A percentile compares a stretch with the other conserved stretches of the same genome.
These are phyloP conservation scores for Petrolisthes cinctipes DNA, from an alignment of 2,888 invertebrate genomes.

Conservation along the genomic window DNA sequence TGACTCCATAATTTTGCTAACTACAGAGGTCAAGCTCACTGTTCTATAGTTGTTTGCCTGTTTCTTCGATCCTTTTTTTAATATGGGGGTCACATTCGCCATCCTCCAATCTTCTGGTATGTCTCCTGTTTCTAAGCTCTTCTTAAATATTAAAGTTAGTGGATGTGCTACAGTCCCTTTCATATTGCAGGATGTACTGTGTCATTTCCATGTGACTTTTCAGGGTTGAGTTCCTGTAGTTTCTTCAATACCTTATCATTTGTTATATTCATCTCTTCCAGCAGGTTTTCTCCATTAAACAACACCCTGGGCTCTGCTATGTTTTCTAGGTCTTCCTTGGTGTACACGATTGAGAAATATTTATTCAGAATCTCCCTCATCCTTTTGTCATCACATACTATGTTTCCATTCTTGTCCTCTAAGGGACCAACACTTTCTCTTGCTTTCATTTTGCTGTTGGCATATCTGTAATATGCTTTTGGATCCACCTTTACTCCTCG, in stretches of 20 bases:
- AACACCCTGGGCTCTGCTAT: not conserved
- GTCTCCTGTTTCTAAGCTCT: slow-evolving; percentile 7
- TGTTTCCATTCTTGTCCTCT: slow-evolving; percentile 2
- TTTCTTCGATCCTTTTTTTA: slow-evolving; percentile 14
- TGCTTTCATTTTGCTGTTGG: not conserved
- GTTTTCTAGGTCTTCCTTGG: not conserved
- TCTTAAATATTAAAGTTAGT: slow-evolving; percentile 2
- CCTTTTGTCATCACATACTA: not conserved
- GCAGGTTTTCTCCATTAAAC: not conserved
- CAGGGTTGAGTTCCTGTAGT: too few species aligned
- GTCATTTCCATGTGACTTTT: not conserved
- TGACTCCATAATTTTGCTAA: not conserved
- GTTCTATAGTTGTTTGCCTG: not conserved
- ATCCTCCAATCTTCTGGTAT: slow-evolving; percentile 22
- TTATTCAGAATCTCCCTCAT: not conserved
- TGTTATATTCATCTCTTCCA: not conserved
- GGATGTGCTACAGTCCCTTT: slow-evolving; percentile 13
- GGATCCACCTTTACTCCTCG: not conserved
- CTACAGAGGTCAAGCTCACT: slow-evolving; percentile 8
- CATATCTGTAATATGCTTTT: too few species aligned
- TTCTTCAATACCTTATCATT: not conserved
- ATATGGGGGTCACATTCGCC: slow-evolving; percentile 26
- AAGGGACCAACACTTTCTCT: not conserved
- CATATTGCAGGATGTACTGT: not conserved
- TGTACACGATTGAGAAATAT: not conserved